phyloP scores from a whole-genome alignment of 1,140 invertebrate genomes.

The Aricia agestis region DNA sequence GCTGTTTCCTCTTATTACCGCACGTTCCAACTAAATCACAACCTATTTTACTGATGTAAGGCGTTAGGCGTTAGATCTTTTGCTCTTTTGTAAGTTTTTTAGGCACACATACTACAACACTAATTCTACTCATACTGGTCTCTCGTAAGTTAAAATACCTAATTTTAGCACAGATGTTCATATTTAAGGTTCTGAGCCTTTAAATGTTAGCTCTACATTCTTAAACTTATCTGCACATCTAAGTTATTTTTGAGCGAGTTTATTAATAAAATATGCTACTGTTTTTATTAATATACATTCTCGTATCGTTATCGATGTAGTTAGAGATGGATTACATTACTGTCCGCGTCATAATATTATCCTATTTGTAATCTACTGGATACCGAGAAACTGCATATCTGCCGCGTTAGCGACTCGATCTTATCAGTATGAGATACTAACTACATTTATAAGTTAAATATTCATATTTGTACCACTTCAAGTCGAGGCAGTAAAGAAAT shows the following conservation, averaged over 20 bases:
- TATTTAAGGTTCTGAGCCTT: too few species aligned
- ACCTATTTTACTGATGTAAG: background rate
- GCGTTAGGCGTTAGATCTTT: background rate
- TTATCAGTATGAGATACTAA: conserved; percentile 1
- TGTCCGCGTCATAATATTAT: conserved; percentile 1
- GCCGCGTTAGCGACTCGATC: background rate
- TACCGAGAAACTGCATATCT: background rate
- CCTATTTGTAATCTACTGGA: conserved; percentile 1
- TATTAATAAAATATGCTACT: too few species aligned
- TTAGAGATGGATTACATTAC: background rate
- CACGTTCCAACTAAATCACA: conserved; percentile 24
- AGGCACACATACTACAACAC: too few species aligned
- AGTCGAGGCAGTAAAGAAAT: background rate
- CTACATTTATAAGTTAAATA: conserved; percentile 4
- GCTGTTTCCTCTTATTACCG: conserved; percentile 29
- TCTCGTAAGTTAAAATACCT: too few species aligned
- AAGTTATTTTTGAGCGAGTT: too few species aligned
- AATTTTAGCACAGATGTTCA: too few species aligned
- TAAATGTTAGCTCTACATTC: too few species aligned
- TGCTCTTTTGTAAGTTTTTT: background rate
- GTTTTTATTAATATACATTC: too few species aligned
- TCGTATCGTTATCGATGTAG: background rate
- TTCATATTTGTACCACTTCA: conserved; percentile 3
- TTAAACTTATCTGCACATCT: too few species aligned
- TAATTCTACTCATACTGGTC: too few species aligned